These are phyloP conservation scores for Pelusios castaneus DNA, from an alignment of 2,113 vertebrate genomes.

Conservation along the genomic window DNA sequence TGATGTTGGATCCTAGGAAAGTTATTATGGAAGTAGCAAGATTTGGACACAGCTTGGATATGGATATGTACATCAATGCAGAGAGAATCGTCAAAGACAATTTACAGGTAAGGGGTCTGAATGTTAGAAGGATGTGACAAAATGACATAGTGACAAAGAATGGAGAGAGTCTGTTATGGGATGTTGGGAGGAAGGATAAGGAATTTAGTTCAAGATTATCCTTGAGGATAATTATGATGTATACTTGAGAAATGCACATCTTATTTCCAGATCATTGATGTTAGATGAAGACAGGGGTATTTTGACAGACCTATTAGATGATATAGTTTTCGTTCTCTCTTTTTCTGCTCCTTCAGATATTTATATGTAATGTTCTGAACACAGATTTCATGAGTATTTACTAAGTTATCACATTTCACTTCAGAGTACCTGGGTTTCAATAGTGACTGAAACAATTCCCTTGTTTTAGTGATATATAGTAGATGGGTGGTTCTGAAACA, in stretches of 20 bases:
- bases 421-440: not conserved
- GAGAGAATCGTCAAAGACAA: not conserved
- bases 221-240: not conserved
- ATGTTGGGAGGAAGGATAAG: rapidly evolving
- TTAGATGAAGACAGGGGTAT: not conserved
- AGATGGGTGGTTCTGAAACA: not conserved
- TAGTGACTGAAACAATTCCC: not conserved
- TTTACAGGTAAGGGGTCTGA: not conserved
- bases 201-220: not conserved
- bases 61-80: not conserved
- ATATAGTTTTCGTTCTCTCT: not conserved
- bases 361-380: not conserved
- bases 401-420: not conserved
- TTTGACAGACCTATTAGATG: not conserved
- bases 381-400: not conserved
- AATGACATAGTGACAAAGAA: not conserved
- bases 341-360: not conserved
- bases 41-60: not conserved
- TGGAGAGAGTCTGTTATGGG: not conserved
- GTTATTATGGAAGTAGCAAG: not conserved
- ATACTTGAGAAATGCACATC: not conserved
- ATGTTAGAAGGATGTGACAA: not conserved
- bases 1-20: not conserved
- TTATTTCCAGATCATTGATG: not conserved
- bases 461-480: not conserved